Evolutionary conservation across 2,797 vertebrate genomes (phyloP).

Genomic region (Coregonus suidteri): DNA sequence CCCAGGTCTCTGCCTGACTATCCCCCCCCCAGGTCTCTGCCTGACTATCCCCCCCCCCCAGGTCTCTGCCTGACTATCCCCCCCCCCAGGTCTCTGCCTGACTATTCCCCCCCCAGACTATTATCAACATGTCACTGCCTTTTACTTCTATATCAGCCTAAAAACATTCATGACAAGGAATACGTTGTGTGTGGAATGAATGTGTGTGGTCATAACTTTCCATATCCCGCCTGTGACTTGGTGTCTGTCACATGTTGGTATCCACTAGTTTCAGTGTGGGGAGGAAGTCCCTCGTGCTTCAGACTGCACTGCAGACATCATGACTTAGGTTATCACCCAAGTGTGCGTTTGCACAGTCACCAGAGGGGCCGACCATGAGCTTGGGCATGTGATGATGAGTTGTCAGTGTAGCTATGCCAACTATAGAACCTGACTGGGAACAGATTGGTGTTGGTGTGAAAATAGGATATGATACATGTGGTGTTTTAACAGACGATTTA

Average conservation of each 20-base stretch:
- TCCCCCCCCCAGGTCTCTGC: too few species aligned
- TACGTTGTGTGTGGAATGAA: not conserved
- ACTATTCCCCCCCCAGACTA: too few species aligned
- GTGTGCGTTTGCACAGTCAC: slow-evolving; percentile 1
- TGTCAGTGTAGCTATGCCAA: not conserved
- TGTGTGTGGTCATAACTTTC: not conserved
- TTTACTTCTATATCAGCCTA: not conserved
- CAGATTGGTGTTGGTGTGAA: not conserved
- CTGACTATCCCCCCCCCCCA: too few species aligned
- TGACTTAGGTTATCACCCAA: not conserved
- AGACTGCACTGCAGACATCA: slow-evolving; percentile 8
- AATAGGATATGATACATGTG: not conserved
- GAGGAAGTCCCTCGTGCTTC: not conserved
- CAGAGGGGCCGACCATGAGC: not conserved
- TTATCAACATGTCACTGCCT: not conserved
- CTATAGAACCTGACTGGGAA: not conserved
- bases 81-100: too few species aligned
- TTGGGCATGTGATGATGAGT: slow-evolving; percentile 9
- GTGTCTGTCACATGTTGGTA: not conserved
- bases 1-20: too few species aligned
- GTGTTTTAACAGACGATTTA: slow-evolving; percentile 3
- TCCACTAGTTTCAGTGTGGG: not conserved
- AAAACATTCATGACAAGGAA: not conserved
- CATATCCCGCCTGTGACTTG: not conserved
- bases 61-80: too few species aligned